phyloP scores from a whole-genome alignment of 1,140 invertebrate genomes.

The Asobara japonica region DNA sequence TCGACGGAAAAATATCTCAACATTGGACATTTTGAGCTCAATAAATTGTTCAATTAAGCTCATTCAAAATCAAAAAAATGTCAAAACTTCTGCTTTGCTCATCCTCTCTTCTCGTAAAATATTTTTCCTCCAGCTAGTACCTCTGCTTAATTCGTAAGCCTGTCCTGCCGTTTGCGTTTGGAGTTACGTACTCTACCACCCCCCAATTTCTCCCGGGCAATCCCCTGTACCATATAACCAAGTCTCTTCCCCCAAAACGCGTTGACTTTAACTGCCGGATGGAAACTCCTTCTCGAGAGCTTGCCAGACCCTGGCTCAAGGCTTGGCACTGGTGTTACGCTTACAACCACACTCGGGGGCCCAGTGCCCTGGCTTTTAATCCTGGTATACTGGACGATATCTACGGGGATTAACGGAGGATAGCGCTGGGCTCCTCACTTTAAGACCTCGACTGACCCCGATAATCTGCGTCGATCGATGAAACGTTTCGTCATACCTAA shows the following conservation, averaged over 20 bases:
- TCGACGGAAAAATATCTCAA: too few relatives aligned
- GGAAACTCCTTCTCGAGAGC: neutral
- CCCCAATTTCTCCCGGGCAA: constrained; percentile 6
- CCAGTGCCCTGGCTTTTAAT: constrained; percentile 48
- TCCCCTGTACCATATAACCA: constrained; percentile 26
- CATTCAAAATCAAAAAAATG: too few relatives aligned
- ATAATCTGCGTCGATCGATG: constrained; percentile 2
- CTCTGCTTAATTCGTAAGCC: constrained; percentile 45
- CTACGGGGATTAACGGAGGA: constrained; percentile 46
- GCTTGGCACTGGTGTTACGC: constrained; percentile 2
- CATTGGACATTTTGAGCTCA: too few relatives aligned
- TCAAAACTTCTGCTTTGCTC: too few relatives aligned
- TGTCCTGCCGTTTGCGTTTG: constrained; percentile 52
- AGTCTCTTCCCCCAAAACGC: constrained; percentile 32
- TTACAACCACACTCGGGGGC: neutral
- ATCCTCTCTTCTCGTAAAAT: too few relatives aligned
- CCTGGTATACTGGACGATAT: constrained; percentile 50
- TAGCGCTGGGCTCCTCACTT: neutral
- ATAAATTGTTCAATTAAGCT: too few relatives aligned
- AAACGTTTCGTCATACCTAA: neutral
- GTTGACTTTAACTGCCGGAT: constrained; percentile 53
- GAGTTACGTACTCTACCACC: constrained; percentile 44
- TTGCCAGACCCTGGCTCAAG: neutral
- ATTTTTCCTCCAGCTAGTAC: neutral
- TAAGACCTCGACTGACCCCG: neutral